Evolutionary conservation across 37 sponge, comb jelly and placozoan species (phyloP).

Genomic region (Dysidea cf. avara): DNA sequence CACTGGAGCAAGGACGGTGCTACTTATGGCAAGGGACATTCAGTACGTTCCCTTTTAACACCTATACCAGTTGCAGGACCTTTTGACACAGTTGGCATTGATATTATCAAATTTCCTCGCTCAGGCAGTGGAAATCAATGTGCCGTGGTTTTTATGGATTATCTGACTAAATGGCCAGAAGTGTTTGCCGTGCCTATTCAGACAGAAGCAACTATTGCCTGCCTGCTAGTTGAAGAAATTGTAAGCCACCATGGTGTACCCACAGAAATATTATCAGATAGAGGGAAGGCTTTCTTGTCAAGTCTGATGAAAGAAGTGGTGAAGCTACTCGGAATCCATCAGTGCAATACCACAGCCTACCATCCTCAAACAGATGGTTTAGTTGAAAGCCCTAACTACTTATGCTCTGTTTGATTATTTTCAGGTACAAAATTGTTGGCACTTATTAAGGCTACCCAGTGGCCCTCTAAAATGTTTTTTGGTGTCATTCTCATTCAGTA

Average conservation of each 20-base stretch:
- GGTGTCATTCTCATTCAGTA: no score
- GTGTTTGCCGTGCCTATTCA: slow-evolving; percentile 28
- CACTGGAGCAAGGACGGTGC: slow-evolving; percentile 40
- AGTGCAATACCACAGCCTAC: slow-evolving; percentile 41
- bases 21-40: slow-evolving; percentile 15
- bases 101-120: slow-evolving; percentile 33
- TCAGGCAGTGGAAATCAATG: slow-evolving; percentile 33
- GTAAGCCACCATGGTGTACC: slow-evolving; percentile 37
- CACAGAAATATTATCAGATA: slow-evolving; percentile 16
- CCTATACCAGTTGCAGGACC: slow-evolving; percentile 57
- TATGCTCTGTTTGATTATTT: no score
- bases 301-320: slow-evolving; percentile 12
- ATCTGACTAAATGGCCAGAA: slow-evolving; percentile 53
- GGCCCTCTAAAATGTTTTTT: no score
- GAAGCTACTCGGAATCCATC: slow-evolving; percentile 1
- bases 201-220: slow-evolving; percentile 29
- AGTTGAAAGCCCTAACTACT: no score
- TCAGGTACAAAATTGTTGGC: no score
- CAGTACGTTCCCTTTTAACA: slow-evolving; percentile 20
- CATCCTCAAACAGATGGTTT: slow-evolving; percentile 51
- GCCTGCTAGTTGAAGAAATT: slow-evolving; percentile 30
- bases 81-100: slow-evolving; percentile 48
- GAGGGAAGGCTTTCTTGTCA: slow-evolving; percentile 23
- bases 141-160: slow-evolving; percentile 61
- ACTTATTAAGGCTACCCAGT: no score